phyloP scores from a whole-genome alignment of 23 tunicate genomes.

The Diplosoma virens region DNA sequence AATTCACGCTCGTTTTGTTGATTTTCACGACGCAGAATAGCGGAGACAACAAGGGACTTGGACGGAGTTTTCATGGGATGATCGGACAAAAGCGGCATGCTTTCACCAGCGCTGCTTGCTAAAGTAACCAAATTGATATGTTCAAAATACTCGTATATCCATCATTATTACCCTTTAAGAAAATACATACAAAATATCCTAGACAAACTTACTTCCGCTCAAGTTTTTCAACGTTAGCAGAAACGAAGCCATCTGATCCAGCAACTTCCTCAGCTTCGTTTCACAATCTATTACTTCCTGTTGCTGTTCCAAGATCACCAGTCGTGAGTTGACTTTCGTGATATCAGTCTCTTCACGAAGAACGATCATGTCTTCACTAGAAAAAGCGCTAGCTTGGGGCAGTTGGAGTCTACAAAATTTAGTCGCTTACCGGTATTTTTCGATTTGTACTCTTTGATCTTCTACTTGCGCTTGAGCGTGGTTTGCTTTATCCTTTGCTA shows the following conservation, averaged over 20 bases:
- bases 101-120: no score
- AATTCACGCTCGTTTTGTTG: neutral
- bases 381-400: neutral
- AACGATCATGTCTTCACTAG: slow-evolving; percentile 6
- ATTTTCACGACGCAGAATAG: slow-evolving; percentile 10
- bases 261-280: slow-evolving; percentile 14
- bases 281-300: slow-evolving; percentile 47
- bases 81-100: slow-evolving; percentile 5
- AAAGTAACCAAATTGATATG: no score
- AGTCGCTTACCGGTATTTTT: neutral
- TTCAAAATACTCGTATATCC: no score
- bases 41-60: slow-evolving; percentile 53
- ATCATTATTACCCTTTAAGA: no score
- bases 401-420: neutral
- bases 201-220: no score
- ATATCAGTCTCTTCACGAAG: slow-evolving; percentile 53
- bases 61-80: slow-evolving; percentile 46
- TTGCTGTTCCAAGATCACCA: slow-evolving; percentile 48
- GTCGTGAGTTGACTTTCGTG: slow-evolving; percentile 36
- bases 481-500: slow-evolving; percentile 14
- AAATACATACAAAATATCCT: no score
- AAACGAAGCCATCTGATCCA: slow-evolving; percentile 4
- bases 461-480: slow-evolving; percentile 8
- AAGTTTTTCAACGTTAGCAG: slow-evolving; percentile 4
- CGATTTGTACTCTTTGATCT: neutral